phyloP scores from a whole-genome alignment of 2,888 invertebrate genomes.

The Aproaerema taeniolella region DNA sequence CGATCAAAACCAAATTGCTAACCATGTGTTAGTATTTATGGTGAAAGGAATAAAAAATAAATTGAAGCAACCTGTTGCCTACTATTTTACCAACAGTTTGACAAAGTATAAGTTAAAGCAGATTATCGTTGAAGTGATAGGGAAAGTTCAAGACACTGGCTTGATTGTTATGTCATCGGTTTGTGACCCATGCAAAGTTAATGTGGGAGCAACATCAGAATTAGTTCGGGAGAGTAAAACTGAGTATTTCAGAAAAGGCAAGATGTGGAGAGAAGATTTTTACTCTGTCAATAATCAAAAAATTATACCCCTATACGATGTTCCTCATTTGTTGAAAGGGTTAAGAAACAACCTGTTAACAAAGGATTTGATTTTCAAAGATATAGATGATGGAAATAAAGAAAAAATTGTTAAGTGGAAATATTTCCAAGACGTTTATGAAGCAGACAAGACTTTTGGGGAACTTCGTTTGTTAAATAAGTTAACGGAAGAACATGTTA shows the following conservation, averaged over 20 bases:
- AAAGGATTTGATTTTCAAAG: slow-evolving; percentile 21
- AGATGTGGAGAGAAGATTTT: slow-evolving; percentile 13
- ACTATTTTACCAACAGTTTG: slow-evolving; percentile 24
- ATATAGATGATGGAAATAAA: no score
- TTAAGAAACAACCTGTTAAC: slow-evolving; percentile 24
- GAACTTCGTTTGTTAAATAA: no score
- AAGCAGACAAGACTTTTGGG: no score
- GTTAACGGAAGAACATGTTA: no score
- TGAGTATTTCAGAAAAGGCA: slow-evolving; percentile 15
- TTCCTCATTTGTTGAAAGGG: slow-evolving; percentile 27
- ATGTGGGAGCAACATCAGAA: slow-evolving; percentile 24
- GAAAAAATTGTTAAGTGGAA: no score
- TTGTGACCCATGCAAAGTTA: slow-evolving; percentile 27
- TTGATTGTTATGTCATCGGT: slow-evolving; percentile 21
- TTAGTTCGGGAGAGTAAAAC: slow-evolving; percentile 21
- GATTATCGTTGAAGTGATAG: slow-evolving; percentile 19
- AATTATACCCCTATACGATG: slow-evolving; percentile 25
- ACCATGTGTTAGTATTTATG: slow-evolving; percentile 27
- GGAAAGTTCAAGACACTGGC: slow-evolving; percentile 16
- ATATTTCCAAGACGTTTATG: no score
- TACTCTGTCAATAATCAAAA: not conserved
- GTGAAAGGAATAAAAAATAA: slow-evolving; percentile 23
- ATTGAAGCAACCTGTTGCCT: slow-evolving; percentile 27
- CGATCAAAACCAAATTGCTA: slow-evolving; percentile 14
- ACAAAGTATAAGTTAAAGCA: slow-evolving; percentile 21